Percentiles rank a stretch among this genome's conserved stretches.
These are phyloP conservation scores for Chamaetylas fuelleborni DNA, from an alignment of 2,113 vertebrate species.

Conservation along the genomic window DNA sequence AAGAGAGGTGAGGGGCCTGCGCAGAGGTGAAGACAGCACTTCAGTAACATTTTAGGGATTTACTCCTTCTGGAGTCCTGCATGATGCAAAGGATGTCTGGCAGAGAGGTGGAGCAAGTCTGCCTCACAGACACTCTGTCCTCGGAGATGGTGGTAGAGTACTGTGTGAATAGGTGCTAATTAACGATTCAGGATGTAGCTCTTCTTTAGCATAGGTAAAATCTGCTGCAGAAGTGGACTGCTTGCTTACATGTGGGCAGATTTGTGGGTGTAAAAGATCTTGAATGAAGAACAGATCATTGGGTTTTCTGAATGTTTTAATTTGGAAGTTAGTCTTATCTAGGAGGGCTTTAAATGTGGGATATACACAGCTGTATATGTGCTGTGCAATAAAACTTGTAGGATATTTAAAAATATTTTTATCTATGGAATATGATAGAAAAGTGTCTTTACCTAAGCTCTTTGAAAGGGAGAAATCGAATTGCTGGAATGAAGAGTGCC, in stretches of 20 bases:
- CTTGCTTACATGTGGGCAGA: not conserved
- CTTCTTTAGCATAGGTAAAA: not conserved
- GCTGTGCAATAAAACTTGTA: not conserved
- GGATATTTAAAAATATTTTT: not conserved
- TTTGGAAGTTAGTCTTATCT: not conserved
- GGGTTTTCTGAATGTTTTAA: not conserved
- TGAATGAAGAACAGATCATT: not conserved
- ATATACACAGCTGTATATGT: not conserved
- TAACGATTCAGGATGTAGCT: accelerated
- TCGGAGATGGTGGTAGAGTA: not conserved
- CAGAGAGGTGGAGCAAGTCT: not conserved
- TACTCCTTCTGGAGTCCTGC: not conserved
- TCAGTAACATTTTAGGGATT: not conserved
- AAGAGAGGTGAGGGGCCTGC: not conserved
- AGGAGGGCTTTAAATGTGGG: not conserved
- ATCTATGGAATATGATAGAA: not conserved
- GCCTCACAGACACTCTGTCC: not conserved
- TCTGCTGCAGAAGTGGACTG: not conserved
- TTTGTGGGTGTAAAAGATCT: not conserved
- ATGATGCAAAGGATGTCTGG: accelerated
- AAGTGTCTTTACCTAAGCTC: not conserved
- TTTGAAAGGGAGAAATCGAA: not conserved
- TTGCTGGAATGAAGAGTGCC: not conserved
- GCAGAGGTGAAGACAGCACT: not conserved
- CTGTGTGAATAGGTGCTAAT: not conserved